Evolutionary conservation across 2,888 invertebrate species (phyloP).

Genomic region (Meganola albula): DNA sequence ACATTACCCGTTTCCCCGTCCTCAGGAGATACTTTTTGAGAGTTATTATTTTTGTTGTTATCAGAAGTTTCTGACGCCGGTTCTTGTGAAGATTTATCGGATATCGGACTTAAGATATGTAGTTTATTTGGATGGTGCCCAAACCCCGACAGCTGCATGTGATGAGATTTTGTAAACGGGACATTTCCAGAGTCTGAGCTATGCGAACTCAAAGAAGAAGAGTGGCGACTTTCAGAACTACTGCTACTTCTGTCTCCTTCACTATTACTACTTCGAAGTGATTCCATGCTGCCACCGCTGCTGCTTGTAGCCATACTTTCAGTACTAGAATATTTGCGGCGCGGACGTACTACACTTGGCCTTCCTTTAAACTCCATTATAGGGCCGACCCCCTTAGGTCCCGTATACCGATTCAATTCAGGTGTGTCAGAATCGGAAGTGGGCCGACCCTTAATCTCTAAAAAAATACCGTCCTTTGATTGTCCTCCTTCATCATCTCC

Average conservation of each 20-base stretch:
- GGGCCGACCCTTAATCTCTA: conserved; percentile 85
- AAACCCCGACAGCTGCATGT: conserved; percentile 82
- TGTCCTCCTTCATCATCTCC: conserved; percentile 85
- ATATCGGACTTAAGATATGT: conserved; percentile 92
- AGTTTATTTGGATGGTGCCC: conserved; percentile 85
- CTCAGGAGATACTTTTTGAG: conserved; percentile 86
- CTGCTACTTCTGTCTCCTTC: conserved; percentile 91
- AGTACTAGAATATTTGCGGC: conserved; percentile 85
- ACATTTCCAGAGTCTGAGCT: conserved; percentile 88
- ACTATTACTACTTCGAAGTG: conserved; percentile 90
- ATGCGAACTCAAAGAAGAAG: conserved; percentile 90
- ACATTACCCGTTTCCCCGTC: conserved; percentile 68
- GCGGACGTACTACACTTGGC: conserved; percentile 69
- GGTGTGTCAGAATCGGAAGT: conserved; percentile 77
- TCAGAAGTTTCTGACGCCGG: conserved; percentile 90
- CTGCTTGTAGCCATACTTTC: conserved; percentile 93
- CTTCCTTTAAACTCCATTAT: conserved; percentile 81
- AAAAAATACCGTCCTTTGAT: conserved; percentile 82
- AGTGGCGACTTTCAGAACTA: conserved; percentile 89
- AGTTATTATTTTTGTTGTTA: conserved; percentile 87
- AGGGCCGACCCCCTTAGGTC: conserved; percentile 77
- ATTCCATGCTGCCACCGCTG: conserved; percentile 92
- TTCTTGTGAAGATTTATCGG: conserved; percentile 93
- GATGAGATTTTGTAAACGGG: conserved; percentile 77
- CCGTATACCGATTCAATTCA: conserved; percentile 74